These are phyloP conservation scores for Zosterops pallidus DNA, from an alignment of 2,113 vertebrate genomes.

Conservation along the genomic window DNA sequence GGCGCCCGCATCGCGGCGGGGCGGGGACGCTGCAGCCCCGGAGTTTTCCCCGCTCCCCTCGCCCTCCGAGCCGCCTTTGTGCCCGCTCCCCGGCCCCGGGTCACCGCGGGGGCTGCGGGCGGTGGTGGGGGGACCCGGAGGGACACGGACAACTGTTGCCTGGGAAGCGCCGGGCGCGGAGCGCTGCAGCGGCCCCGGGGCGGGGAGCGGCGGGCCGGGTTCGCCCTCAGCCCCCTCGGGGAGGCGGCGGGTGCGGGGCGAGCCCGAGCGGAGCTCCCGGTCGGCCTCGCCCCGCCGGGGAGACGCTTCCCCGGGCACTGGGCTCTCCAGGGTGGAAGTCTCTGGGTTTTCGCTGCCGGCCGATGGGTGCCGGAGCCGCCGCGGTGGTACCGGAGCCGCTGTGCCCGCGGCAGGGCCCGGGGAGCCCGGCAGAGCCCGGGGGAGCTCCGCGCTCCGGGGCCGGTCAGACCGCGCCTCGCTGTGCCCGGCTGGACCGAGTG, in stretches of 20 bases:
- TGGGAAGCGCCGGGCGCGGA: not conserved
- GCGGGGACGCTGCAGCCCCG: not conserved
- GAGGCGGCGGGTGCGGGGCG: not conserved
- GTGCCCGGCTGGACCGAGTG: not conserved
- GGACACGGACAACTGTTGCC: not conserved
- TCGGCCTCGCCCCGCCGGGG: not conserved
- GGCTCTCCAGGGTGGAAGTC: not conserved
- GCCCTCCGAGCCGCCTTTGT: not conserved
- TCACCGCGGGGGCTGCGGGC: not conserved
- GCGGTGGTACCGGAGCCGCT: not conserved
- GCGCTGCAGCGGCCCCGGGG: not conserved
- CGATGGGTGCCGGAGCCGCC: not conserved
- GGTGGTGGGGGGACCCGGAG: not conserved
- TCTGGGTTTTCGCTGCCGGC: not conserved
- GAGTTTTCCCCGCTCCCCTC: not conserved
- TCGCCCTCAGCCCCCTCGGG: not conserved
- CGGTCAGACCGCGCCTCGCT: fast-evolving
- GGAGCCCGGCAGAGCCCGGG: not conserved
- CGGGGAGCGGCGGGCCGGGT: not conserved
- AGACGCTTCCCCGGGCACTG: not conserved
- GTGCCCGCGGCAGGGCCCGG: not conserved
- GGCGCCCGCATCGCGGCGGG: not conserved
- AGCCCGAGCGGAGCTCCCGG: not conserved
- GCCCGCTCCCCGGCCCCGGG: not conserved
- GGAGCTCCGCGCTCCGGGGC: fast-evolving